phyloP scores from a whole-genome alignment of 2,888 invertebrate genomes.

The Antheraea yamamai region DNA sequence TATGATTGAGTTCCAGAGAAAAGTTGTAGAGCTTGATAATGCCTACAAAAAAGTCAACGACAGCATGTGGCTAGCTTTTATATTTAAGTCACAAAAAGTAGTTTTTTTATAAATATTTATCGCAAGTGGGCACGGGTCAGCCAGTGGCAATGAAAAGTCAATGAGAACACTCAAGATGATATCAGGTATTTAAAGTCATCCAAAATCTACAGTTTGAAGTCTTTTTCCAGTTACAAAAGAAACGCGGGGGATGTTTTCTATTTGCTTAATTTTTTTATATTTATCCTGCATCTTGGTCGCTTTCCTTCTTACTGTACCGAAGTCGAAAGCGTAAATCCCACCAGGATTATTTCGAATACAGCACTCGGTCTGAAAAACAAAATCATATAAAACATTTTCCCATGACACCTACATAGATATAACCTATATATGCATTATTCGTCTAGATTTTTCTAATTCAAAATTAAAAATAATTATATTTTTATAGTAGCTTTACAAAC shows the following conservation, averaged over 20 bases:
- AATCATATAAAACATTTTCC: not conserved
- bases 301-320: slow-evolving; percentile 75
- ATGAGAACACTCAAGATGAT: not conserved
- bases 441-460: not conserved
- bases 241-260: slow-evolving; percentile 74
- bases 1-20: no score
- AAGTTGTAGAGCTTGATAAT: no score
- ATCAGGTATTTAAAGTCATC: slow-evolving; percentile 40
- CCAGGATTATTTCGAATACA: slow-evolving; percentile 78
- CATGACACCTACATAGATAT: not conserved
- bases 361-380: slow-evolving; percentile 77
- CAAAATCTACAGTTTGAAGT: slow-evolving; percentile 81
- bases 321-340: slow-evolving; percentile 81
- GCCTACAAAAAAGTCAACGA: no score
- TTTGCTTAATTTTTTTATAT: slow-evolving; percentile 62
- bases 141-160: no score
- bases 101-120: no score
- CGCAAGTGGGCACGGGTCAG: no score
- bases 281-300: slow-evolving; percentile 51
- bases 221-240: slow-evolving; percentile 81
- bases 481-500: not conserved
- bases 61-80: no score
- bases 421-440: not conserved
- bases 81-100: no score
- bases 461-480: not conserved